Base-by-base conservation (phyloP, 1,140 invertebrate genomes). In the Gerris buenoi region DNA sequence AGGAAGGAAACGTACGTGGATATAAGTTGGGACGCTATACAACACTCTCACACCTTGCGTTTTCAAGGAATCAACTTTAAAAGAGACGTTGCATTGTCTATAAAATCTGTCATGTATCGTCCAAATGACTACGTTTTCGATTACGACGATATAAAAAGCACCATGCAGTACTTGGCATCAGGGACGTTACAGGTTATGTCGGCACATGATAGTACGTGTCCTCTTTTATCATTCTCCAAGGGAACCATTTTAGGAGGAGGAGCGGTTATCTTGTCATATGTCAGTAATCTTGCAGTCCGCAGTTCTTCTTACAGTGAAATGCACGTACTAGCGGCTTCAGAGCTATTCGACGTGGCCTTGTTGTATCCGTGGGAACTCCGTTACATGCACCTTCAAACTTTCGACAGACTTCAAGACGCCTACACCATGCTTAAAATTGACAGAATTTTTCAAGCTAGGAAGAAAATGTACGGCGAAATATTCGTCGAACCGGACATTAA, bases 21-120 rank as follows among this genome's bases (percentile, higher is more conserved):
- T 22, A 5, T 61, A 10, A 10, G 25, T 25, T 61, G 59, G 59
- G 59, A 61, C 22, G n/a, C 59, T 10, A 61, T 61, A 10, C 59
- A 61, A 22, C 59, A 61, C 22, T 61, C 59, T 22, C 59, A 22
- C 3, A 22, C 25, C 22, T 22, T 22, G 3, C n/a, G 59, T 10
- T 61, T 22, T 22, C n/a, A 61, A 10, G 59, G 59, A 61, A 61
- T 61, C 5, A 61, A 61, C 22, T 25, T 61, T 61, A 61, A 61
- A 25, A 61, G 59, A 61, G 59, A 61, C 10, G 3, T 61, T 5
- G 25, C n/a, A 13, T 25, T 61, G 59, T 13, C 5, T 5, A 61
- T 61, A 22, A 10, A 3, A 5, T 13, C 3, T 5, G 59, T 22
- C n/a, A 22, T 61, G n/a, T 61, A 3, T 3, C 3, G 25, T 5